Base-by-base conservation (phyloP, 2,888 invertebrate species). In the Mimumesa dahlbomi region DNA sequence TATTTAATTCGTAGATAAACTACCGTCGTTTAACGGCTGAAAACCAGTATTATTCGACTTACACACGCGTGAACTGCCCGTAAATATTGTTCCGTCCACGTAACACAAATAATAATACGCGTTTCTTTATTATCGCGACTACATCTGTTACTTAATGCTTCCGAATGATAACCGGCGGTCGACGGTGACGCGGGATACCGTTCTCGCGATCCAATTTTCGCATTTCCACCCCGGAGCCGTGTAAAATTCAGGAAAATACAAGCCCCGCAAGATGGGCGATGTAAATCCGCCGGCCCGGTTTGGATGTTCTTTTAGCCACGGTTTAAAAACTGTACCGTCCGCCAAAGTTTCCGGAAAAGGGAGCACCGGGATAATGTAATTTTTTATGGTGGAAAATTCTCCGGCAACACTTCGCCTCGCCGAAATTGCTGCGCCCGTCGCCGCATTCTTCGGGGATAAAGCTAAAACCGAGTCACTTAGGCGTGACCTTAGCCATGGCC, bases 401-500 rank as follows among this genome's bases (percentile, higher is more conserved):
- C 16, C 1, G 36, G 19, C 46, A 38, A 25, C 18, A 40, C 31
- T 57, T 9, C 19, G 57, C 21, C 2, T 25, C 22, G 14, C 16
- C 54, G 65, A 69, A 69, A 62, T 58, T 7, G 31, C 52, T 9
- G 19, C 45, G 43, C 19, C 14, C 52, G n/a, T 25, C 45, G 43
- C 19, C 14, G 40, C 59, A 38, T 71, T 77, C 52, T 68, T 25
- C 48, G 29, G 25, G 67, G 62, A 72, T 58, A 50, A 58, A 29
- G 36, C 56, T 18, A 31, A 61, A 72, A 63, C 43, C 34, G 48
- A 50, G 58, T 72, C 66, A 38, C 29, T 45, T 18, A n/a, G n/a
- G 19, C 18, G 54, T 48, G 61, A 75, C 52, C 75, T 66, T 56
- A 73, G 49, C 52, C 56, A 19, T 54, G 42, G 68, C 14, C n/a